Evolutionary conservation across 2,113 vertebrate species (phyloP).

Genomic region (Taxidea taxus): DNA sequence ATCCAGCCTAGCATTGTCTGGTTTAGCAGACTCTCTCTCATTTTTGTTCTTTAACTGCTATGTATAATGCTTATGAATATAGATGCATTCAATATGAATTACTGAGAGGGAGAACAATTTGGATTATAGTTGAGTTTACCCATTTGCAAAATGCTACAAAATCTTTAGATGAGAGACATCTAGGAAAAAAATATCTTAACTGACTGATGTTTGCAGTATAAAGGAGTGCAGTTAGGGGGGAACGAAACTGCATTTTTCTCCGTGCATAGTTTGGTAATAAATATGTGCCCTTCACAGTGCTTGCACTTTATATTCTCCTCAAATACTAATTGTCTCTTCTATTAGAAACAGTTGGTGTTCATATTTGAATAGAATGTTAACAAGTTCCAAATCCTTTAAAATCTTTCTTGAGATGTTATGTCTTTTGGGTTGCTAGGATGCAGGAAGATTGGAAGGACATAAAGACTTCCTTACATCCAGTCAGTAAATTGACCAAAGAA

Average conservation of each 20-base stretch:
- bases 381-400: constrained; percentile 7
- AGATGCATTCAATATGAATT: constrained; percentile 40
- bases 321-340: constrained; percentile 4
- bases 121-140: not conserved
- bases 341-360: constrained; percentile 6
- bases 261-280: not conserved
- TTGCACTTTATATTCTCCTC: not conserved
- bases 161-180: not conserved
- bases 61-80: not conserved
- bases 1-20: not conserved
- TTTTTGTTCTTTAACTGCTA: constrained; percentile 18
- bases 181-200: not conserved
- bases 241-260: not conserved
- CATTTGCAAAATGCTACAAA: constrained; percentile 34
- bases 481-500: not conserved
- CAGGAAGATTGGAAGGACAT: not conserved
- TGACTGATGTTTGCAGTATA: not conserved
- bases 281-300: not conserved
- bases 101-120: not conserved
- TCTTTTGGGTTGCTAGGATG: not conserved
- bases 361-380: constrained; percentile 21
- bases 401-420: not conserved
- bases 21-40: not conserved
- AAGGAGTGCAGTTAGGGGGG: not conserved
- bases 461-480: not conserved